These are phyloP conservation scores for Galleria mellonella DNA, from an alignment of 1,140 invertebrate genomes.

Conservation along the genomic window DNA sequence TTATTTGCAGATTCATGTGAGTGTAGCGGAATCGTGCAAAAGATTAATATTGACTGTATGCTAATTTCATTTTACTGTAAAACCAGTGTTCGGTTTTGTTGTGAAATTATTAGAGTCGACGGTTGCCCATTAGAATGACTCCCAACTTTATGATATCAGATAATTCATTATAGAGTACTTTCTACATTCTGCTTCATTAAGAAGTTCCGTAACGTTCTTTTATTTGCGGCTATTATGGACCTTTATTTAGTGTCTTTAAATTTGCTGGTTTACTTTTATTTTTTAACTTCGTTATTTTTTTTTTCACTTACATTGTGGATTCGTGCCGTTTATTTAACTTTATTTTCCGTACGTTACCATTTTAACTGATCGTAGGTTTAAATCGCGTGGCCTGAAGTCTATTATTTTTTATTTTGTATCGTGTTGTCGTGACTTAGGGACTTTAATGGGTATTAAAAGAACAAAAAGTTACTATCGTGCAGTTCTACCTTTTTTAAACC, in stretches of 20 bases:
- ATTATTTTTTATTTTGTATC: conserved; percentile 51
- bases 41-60: conserved; percentile 24
- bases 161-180: conserved; percentile 20
- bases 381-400: conserved; percentile 32
- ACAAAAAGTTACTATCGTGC: conserved; percentile 26
- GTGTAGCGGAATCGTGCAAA: conserved; percentile 9
- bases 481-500: conserved; percentile 23
- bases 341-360: conserved; percentile 43
- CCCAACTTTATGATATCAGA: conserved; percentile 13
- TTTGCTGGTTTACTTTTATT: conserved; percentile 29
- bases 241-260: conserved; percentile 33
- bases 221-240: conserved; percentile 14
- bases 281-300: conserved; percentile 21
- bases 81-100: too few relatives aligned
- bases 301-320: conserved; percentile 20
- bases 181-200: conserved; percentile 24
- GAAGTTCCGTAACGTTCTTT: conserved; percentile 13
- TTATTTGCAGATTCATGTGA: conserved; percentile 17
- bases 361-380: conserved; percentile 42
- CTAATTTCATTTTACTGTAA: conserved; percentile 9
- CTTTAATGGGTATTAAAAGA: conserved; percentile 28
- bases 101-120: too few relatives aligned
- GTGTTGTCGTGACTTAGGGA: conserved; percentile 51
- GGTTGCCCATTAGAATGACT: conserved; percentile 15
- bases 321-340: conserved; percentile 5